These are phyloP conservation scores for Drosophila nigrodunni DNA, from an alignment of 1,140 invertebrate species.

Conservation along the genomic window DNA sequence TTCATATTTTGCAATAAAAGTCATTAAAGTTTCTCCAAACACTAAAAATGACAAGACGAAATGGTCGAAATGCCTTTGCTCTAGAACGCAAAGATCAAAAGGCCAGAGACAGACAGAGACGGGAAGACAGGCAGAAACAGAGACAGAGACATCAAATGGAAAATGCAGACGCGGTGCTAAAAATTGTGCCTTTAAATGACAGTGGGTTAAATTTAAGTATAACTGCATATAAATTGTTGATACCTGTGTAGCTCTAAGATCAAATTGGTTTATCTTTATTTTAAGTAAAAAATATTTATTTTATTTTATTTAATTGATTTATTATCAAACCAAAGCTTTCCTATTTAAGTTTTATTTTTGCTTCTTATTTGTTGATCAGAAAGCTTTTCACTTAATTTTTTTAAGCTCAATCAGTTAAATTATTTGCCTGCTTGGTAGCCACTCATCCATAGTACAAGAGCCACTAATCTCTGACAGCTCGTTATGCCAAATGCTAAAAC, in stretches of 20 bases:
- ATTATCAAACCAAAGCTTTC: too few relatives aligned
- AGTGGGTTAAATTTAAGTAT: constrained; percentile 25
- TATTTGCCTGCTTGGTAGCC: constrained; percentile 7
- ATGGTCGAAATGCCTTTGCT: constrained; percentile 8
- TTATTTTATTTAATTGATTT: too few relatives aligned
- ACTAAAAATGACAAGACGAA: constrained; percentile 38
- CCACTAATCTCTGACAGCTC: constrained; percentile 52
- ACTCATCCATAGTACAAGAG: constrained; percentile 38
- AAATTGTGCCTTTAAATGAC: constrained; percentile 35
- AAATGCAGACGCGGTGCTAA: constrained; percentile 37
- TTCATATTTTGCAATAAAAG: constrained; percentile 29
- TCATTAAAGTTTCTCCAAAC: constrained; percentile 38
- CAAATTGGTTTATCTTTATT: too few relatives aligned
- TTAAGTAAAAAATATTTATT: too few relatives aligned
- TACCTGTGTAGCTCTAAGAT: too few relatives aligned
- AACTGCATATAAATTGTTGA: background rate
- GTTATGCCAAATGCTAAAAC: constrained; percentile 53
- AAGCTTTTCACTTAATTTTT: too few relatives aligned
- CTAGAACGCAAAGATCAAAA: constrained; percentile 59
- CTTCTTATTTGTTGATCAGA: too few relatives aligned
- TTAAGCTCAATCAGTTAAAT: background rate
- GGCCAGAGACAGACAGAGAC: constrained; percentile 15
- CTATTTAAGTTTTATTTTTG: too few relatives aligned
- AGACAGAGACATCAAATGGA: constrained; percentile 60
- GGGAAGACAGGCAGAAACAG: too few relatives aligned